Percentiles rank a stretch among this genome's conserved stretches.
Conservation (phyloP, 2,113 vertebrate genomes). For the Xenopus laevis region DNA sequence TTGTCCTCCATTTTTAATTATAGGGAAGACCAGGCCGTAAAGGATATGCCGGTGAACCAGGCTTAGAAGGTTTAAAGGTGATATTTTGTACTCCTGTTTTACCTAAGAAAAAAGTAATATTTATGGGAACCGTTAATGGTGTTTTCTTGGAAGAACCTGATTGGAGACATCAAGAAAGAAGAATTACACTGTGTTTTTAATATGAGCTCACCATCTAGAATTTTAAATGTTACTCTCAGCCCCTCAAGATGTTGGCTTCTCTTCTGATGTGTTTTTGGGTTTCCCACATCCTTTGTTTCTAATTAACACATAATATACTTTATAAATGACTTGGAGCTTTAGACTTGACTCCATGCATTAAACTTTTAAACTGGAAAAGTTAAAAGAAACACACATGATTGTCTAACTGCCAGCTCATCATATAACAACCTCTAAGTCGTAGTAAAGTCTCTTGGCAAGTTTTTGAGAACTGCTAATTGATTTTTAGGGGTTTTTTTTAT, state of each 20-base stretch:
- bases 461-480: neutral
- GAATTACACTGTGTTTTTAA: neutral
- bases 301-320: slow-evolving; percentile 14
- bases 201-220: slow-evolving; percentile 14
- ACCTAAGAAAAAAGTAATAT: neutral
- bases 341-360: neutral
- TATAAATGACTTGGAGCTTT: neutral
- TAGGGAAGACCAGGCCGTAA: slow-evolving; percentile 88
- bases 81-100: slow-evolving; percentile 1
- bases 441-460: neutral
- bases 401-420: neutral
- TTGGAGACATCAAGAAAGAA: neutral
- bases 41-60: slow-evolving; percentile 80
- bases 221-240: slow-evolving; percentile 1
- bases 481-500: neutral
- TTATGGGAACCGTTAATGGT: too few relatives aligned
- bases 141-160: too few relatives aligned
- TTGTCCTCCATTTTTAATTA: slow-evolving; percentile 22
- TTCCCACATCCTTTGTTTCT: neutral
- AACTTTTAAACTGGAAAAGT: neutral
- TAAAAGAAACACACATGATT: neutral
- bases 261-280: neutral
- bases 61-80: slow-evolving; percentile 82
- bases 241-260: slow-evolving; percentile 1
- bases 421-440: neutral